These are phyloP conservation scores for Drosophila repletoides DNA, from an alignment of 1,140 invertebrate genomes.

Conservation along the genomic window DNA sequence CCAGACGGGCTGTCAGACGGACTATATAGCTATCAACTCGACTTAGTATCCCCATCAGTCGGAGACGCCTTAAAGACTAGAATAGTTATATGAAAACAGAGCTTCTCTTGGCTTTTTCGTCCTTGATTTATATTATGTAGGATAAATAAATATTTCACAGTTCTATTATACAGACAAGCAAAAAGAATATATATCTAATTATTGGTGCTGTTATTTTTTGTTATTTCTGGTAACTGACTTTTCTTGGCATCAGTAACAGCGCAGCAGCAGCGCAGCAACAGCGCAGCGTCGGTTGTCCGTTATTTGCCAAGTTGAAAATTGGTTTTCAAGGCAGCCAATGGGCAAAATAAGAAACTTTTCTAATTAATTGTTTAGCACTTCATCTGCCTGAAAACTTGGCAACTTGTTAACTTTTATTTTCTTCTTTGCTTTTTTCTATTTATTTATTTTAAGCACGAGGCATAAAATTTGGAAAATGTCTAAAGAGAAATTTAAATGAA, in stretches of 20 bases:
- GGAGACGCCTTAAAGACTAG: no score
- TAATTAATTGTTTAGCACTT: constrained; percentile 74
- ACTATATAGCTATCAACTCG: no score
- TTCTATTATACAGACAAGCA: no score
- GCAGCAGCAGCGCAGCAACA: no score
- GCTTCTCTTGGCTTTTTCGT: no score
- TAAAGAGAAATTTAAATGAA: background rate
- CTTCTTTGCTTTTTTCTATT: background rate
- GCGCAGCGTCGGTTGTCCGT: constrained; percentile 1
- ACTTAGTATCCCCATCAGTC: no score
- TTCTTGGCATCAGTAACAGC: no score
- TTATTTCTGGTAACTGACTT: constrained; percentile 26
- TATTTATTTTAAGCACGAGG: background rate
- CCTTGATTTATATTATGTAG: no score
- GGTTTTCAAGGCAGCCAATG: constrained; percentile 39
- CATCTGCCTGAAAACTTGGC: constrained; percentile 33
- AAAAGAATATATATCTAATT: no score
- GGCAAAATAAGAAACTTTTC: constrained; percentile 47
- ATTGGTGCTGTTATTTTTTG: constrained; percentile 1
- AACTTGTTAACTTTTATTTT: constrained; percentile 7
- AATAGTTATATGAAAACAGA: no score
- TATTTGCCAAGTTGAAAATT: constrained; percentile 62
- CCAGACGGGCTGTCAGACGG: no score
- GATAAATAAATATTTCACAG: no score
- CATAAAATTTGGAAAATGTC: background rate